Evolutionary conservation across 2,113 vertebrate genomes (phyloP).

Genomic region (Albula glossodonta): DNA sequence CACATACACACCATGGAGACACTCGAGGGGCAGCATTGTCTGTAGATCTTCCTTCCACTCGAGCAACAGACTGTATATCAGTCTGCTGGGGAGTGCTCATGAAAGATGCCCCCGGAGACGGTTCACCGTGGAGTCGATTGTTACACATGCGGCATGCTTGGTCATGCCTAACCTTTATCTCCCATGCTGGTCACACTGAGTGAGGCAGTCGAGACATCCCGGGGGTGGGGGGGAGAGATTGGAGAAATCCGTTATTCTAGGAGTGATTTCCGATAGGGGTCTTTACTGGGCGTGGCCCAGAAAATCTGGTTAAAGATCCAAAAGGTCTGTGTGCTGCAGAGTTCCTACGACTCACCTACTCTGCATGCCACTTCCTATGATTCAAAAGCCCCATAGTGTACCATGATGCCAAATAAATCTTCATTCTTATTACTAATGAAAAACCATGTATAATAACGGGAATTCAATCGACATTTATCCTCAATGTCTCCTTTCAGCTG

Average conservation of each 20-base stretch:
- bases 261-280: no score
- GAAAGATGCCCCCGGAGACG: not conserved
- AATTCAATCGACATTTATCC: no score
- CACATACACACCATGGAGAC: not conserved
- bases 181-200: not conserved
- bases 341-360: not conserved
- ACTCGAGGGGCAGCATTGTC: not conserved
- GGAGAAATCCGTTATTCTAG: no score
- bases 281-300: no score
- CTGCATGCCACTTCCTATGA: not conserved
- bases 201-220: not conserved
- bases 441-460: no score
- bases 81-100: not conserved
- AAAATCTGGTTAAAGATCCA: not conserved
- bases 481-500: no score
- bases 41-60: not conserved
- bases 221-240: not conserved
- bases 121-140: not conserved
- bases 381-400: not conserved
- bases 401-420: not conserved
- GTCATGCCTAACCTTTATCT: not conserved
- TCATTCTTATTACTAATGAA: no score
- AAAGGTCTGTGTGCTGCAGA: not conserved
- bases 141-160: not conserved
- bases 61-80: not conserved